These are phyloP conservation scores for Notarius quadriscutis DNA, from an alignment of 2,113 vertebrate species.

Conservation along the genomic window DNA sequence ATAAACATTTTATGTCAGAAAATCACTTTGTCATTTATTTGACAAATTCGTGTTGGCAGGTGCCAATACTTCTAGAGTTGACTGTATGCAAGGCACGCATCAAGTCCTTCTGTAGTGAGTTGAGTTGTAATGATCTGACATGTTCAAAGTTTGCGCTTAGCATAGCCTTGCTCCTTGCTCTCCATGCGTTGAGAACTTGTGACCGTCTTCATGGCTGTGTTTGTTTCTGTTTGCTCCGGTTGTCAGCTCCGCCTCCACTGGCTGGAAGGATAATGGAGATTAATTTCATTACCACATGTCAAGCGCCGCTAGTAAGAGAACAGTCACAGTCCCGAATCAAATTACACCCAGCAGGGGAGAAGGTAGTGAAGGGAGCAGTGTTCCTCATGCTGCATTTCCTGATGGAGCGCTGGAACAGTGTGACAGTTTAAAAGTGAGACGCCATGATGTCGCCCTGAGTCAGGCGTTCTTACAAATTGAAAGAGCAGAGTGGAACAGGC, in stretches of 20 bases:
- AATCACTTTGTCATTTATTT: not conserved
- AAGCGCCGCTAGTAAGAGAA: slow-evolving; percentile 63
- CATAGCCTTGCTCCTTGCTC: not conserved
- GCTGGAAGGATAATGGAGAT: slow-evolving; percentile 49
- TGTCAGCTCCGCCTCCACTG: slow-evolving; percentile 44
- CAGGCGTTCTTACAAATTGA: not conserved
- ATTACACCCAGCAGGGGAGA: slow-evolving; percentile 54
- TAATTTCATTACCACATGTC: slow-evolving; percentile 68
- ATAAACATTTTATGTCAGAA: not conserved
- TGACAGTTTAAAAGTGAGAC: slow-evolving; percentile 21
- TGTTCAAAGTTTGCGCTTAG: not conserved
- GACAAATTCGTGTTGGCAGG: not conserved
- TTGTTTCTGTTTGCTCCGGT: slow-evolving; percentile 22
- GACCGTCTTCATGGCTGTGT: slow-evolving; percentile 27
- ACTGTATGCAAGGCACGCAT: not conserved
- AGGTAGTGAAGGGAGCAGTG: slow-evolving; percentile 41
- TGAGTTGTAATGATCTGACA: slow-evolving; percentile 9
- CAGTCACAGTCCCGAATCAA: slow-evolving; percentile 63
- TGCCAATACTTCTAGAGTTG: not conserved
- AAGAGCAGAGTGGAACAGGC: not conserved
- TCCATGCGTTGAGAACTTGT: slow-evolving; percentile 22
- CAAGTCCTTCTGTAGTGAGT: not conserved
- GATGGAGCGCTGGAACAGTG: not conserved
- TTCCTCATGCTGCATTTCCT: slow-evolving; percentile 16
- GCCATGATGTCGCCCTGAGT: not conserved